Conservation (phyloP, 1,140 invertebrate species). For the Zaprionus africanus region DNA sequence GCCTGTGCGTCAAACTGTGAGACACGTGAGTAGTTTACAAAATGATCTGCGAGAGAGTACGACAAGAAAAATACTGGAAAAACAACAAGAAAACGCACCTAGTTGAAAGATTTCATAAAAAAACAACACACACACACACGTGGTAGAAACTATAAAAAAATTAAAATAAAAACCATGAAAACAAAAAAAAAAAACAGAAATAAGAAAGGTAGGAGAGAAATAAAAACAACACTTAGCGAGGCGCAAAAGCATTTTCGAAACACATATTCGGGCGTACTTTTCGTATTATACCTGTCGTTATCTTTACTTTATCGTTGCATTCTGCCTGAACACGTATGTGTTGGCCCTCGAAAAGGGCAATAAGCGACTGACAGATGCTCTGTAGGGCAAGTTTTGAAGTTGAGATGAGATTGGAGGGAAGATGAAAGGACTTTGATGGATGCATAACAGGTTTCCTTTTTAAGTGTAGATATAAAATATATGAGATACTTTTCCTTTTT, state of each 20-base stretch:
- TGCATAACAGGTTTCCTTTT: too few relatives aligned
- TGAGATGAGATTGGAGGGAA: not conserved
- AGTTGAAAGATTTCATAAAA: constrained; percentile 72
- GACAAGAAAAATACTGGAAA: constrained; percentile 23
- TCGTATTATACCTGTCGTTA: constrained; percentile 30
- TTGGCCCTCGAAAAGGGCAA: not conserved
- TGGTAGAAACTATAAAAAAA: constrained; percentile 64
- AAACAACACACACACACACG: constrained; percentile 28
- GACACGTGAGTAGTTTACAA: constrained; percentile 75
- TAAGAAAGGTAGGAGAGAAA: constrained; percentile 7
- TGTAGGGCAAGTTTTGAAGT: not conserved
- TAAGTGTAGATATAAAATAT: too few relatives aligned
- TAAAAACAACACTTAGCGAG: constrained; percentile 28
- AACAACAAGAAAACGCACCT: constrained; percentile 51
- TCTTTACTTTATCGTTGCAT: constrained; percentile 46
- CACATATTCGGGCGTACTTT: constrained; percentile 61
- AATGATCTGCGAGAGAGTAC: constrained; percentile 29
- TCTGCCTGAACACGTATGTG: constrained; percentile 32
- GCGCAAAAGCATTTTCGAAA: constrained; percentile 46
- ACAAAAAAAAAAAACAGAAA: constrained; percentile 20
- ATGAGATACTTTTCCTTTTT: too few relatives aligned
- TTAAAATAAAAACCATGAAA: constrained; percentile 67
- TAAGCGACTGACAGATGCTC: not conserved
- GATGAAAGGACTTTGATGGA: not conserved
- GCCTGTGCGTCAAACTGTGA: constrained; percentile 38